Base-by-base conservation (phyloP, 1,140 invertebrate genomes). In the Drosophila sechellia region DNA sequence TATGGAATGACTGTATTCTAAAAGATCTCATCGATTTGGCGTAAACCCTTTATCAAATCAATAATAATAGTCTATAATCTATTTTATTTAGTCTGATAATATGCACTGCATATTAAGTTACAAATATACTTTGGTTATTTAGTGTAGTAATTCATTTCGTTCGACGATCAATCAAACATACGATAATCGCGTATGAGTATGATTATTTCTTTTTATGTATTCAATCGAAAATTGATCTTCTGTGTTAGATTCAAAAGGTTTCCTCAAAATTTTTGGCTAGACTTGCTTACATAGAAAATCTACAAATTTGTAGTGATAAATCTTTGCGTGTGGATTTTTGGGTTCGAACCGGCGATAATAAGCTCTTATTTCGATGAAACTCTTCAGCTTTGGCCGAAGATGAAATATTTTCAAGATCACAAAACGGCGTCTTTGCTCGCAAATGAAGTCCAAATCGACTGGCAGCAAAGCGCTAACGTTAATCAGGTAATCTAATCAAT, bases 401-500 rank as follows among this genome's bases (percentile, higher is more conserved):
- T 22, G 1, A 45, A 25, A 45, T 34, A 64, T 69, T 69, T 17
- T 68, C 42, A 55, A 56, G 17, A 48, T 31, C 17, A 6, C 31
- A 52, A 63, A 34, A 20, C 49, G 25, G 40, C 42, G 63, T 48
- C n/a, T 27, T 39, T 68, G 60, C 42, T 70, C 34, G 45, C 68
- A 25, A 68, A 40, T 15, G 20, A 65, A 66, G 37, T 56, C 50
- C 27, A 27, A 25, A 20, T 63, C 37, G 49, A 49, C 31, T 71
- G 40, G 35, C 34, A 48, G 55, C 49, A 35, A 60, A 34, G 39
- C 39, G 31, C 55, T 50, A n/a, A 58, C 15, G 17, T 50, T 17
- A 37, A 50, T 50, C 72, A 74, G 72, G 70, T 75, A 75, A 74
- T 55, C 72, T 45, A 17, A 17, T 17, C 17, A 17, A 17, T 17